Conservation (phyloP, 2,113 vertebrate genomes). For the Silurus asotus region DNA sequence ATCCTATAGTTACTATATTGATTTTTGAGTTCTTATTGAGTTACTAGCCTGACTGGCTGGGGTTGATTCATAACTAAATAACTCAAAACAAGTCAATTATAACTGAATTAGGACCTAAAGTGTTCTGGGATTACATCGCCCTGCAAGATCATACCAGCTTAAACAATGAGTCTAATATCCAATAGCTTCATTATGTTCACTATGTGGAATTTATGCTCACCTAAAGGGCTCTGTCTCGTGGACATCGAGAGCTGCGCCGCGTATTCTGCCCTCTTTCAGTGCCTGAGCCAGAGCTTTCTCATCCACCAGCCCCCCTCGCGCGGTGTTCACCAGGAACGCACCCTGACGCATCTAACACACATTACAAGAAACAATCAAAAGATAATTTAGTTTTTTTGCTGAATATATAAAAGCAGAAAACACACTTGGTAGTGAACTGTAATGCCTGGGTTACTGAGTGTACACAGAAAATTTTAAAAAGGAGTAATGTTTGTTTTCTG, state of each 20-base stretch:
- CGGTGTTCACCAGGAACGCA: conserved; percentile 81
- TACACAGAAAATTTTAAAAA: too few species aligned
- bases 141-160: background rate
- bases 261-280: conserved; percentile 80
- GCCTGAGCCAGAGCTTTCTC: conserved; percentile 82
- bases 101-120: background rate
- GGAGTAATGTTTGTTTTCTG: background rate
- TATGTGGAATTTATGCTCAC: conserved; percentile 56
- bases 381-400: background rate
- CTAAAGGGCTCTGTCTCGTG: conserved; percentile 82
- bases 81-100: background rate
- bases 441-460: background rate
- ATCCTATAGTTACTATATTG: background rate
- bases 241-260: conserved; percentile 79
- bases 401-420: background rate
- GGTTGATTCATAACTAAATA: background rate
- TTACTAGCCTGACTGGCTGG: background rate
- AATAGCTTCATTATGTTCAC: background rate
- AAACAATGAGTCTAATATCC: background rate
- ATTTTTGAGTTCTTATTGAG: background rate
- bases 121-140: background rate
- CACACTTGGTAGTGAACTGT: background rate
- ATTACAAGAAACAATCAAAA: background rate
- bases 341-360: conserved; percentile 78
- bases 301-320: conserved; percentile 80